Percentiles rank a stretch among this genome's conserved stretches.
phyloP scores from a whole-genome alignment of 2,797 vertebrate genomes.

The Oophaga sylvatica region DNA sequence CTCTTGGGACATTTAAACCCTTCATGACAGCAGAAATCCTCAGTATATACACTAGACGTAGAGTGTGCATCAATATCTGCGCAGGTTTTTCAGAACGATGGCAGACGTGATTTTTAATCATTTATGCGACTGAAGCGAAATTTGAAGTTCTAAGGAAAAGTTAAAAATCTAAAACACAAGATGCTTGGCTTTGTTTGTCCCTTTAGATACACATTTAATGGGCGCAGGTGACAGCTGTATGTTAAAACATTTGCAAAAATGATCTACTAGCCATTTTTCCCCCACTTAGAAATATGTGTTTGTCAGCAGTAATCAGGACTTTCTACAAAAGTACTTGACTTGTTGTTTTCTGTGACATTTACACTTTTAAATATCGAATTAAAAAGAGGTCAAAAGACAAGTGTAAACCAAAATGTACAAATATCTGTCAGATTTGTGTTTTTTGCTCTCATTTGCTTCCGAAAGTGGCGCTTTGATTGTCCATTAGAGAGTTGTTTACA shows the following conservation, averaged over 20 bases:
- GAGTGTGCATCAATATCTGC: too few relatives aligned
- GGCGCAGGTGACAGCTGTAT: slow-evolving; percentile 4
- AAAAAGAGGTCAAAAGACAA: slow-evolving; percentile 73
- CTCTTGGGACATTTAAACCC: too few relatives aligned
- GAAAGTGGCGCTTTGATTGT: slow-evolving; percentile 88
- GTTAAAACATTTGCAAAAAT: slow-evolving; percentile 16
- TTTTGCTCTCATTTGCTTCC: slow-evolving; percentile 77
- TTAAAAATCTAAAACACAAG: neutral
- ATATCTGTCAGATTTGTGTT: slow-evolving; percentile 76
- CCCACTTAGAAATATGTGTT: slow-evolving; percentile 25
- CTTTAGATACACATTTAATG: neutral
- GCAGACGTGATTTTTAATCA: too few relatives aligned
- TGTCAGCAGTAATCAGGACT: slow-evolving; percentile 43
- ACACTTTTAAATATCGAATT: slow-evolving; percentile 64
- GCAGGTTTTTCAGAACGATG: too few relatives aligned
- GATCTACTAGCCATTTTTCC: neutral
- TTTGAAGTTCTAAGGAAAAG: neutral
- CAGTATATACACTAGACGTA: too few relatives aligned
- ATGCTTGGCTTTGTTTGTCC: neutral
- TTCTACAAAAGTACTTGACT: slow-evolving; percentile 53
- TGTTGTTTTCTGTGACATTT: slow-evolving; percentile 50
- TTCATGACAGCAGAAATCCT: too few relatives aligned
- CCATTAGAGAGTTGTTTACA: slow-evolving; percentile 98
- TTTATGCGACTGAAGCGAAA: too few relatives aligned
- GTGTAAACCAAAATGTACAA: slow-evolving; percentile 68